Conservation (phyloP, 2,113 vertebrate species). For the Cathartes aura region DNA sequence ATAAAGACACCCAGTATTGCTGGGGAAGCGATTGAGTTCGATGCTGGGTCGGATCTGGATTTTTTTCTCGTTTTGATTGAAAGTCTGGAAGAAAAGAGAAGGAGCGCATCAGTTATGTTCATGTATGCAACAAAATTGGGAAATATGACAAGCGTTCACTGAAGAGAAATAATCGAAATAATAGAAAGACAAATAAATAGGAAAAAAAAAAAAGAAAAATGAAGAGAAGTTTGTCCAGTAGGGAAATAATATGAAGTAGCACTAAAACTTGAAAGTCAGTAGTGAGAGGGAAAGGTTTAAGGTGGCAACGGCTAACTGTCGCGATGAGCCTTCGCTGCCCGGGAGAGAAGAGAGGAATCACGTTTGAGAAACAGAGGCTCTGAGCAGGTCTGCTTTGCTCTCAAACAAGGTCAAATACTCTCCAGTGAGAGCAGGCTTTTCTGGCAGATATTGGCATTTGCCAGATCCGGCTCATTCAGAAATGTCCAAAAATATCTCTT, state of each 20-base stretch:
- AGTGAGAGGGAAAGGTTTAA: not conserved
- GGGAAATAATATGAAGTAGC: not conserved
- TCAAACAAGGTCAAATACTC: not conserved
- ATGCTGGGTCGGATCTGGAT: not conserved
- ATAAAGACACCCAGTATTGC: not conserved
- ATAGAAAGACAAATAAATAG: not conserved
- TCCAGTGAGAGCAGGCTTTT: not conserved
- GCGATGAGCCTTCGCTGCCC: rapidly evolving
- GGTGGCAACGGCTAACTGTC: rapidly evolving
- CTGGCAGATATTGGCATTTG: rapidly evolving
- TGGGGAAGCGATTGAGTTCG: not conserved
- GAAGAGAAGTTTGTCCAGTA: not conserved
- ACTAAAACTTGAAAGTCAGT: not conserved
- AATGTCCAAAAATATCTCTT: not conserved
- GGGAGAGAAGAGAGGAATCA: no score
- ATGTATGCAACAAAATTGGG: not conserved
- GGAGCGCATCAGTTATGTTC: not conserved
- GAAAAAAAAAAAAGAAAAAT: not conserved
- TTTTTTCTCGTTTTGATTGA: not conserved
- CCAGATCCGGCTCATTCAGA: not conserved
- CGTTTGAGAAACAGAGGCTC: rapidly evolving
- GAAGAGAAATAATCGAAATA: not conserved
- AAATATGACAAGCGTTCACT: not conserved
- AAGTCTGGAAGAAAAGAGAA: not conserved
- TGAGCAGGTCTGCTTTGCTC: not conserved